phyloP scores from a whole-genome alignment of 1,140 invertebrate genomes.

The Nebria ingens region DNA sequence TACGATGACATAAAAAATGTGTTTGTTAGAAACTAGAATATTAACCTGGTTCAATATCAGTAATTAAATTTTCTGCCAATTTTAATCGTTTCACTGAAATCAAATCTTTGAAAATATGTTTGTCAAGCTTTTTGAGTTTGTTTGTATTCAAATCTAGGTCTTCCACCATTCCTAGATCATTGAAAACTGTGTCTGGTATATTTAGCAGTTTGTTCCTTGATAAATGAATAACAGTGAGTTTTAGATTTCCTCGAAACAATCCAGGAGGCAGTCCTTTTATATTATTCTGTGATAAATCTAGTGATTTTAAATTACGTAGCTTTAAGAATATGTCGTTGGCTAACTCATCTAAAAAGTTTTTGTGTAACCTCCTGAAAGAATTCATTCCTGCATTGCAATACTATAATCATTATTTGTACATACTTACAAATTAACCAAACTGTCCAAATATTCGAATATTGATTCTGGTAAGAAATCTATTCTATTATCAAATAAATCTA shows the following conservation, averaged over 20 bases:
- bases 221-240: constrained; percentile 55
- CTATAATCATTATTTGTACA: too few species aligned
- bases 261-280: constrained; percentile 47
- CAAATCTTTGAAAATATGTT: constrained; percentile 45
- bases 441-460: constrained; percentile 61
- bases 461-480: constrained; percentile 64
- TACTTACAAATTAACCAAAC: constrained; percentile 57
- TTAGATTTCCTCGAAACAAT: constrained; percentile 50
- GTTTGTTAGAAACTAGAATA: too few species aligned
- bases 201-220: constrained; percentile 42
- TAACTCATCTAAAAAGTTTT: constrained; percentile 59
- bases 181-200: constrained; percentile 32
- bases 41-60: constrained; percentile 28
- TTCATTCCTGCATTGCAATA: too few species aligned
- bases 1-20: too few species aligned
- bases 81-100: constrained; percentile 44
- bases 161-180: constrained; percentile 35
- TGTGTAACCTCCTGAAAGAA: constrained; percentile 52
- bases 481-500: constrained; percentile 69
- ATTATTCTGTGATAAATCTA: constrained; percentile 65
- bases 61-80: constrained; percentile 44
- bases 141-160: constrained; percentile 43
- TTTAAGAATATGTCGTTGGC: constrained; percentile 52
- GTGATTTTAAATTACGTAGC: constrained; percentile 51
- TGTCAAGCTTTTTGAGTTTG: constrained; percentile 35